A percentile compares a stretch with the other conserved stretches of the same genome.
Conservation (phyloP, 2,888 invertebrate genomes). For the Diarsia mendica region DNA sequence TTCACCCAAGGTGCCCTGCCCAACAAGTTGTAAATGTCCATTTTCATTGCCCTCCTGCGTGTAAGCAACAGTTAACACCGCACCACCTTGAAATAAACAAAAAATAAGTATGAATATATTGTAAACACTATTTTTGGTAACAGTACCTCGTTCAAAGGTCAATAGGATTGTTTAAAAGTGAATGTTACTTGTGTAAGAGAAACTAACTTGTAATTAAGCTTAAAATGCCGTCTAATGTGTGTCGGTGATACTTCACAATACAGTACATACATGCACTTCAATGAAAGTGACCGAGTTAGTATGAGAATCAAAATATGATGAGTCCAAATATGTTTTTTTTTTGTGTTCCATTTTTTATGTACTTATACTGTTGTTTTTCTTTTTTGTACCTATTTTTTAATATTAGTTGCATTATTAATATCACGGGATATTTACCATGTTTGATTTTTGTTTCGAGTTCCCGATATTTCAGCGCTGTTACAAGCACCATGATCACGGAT, state of each 20-base stretch:
- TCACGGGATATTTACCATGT: no score
- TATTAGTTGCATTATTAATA: no score
- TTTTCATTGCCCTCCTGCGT: constrained; percentile 90
- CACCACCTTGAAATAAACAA: constrained; percentile 83
- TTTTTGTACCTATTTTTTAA: no score
- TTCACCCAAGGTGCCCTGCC: constrained; percentile 87
- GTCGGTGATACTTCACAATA: constrained; percentile 12
- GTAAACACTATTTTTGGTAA: constrained; percentile 14
- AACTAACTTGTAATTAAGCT: constrained; percentile 39
- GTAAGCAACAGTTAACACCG: constrained; percentile 94
- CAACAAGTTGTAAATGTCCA: constrained; percentile 89
- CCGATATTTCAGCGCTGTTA: no score
- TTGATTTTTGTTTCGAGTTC: no score
- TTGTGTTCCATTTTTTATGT: no score
- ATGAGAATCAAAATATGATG: not conserved
- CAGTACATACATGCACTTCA: not conserved
- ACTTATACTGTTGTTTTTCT: no score
- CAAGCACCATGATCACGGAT: no score
- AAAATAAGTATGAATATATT: not conserved
- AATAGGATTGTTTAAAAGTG: constrained; percentile 31
- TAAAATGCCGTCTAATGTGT: constrained; percentile 34
- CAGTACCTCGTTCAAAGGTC: constrained; percentile 9
- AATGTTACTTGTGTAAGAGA: constrained; percentile 30
- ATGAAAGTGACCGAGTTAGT: not conserved
- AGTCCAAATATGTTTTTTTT: no score